Evolutionary conservation across 2,888 invertebrate species (phyloP).

Genomic region (Yponomeuta cagnagella): DNA sequence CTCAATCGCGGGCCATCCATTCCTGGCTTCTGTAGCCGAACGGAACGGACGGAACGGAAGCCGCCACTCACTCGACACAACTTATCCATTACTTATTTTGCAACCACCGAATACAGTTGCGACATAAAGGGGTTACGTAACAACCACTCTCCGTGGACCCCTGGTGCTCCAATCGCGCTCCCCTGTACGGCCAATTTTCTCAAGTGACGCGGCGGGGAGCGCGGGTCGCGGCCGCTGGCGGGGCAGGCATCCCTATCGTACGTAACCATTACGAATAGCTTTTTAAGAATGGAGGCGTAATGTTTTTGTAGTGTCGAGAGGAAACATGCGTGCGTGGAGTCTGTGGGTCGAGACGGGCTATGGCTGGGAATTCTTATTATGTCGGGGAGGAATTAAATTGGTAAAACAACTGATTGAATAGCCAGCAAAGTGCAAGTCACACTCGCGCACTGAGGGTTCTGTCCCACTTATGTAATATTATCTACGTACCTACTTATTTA

Average conservation of each 20-base stretch:
- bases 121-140: slow-evolving; percentile 50
- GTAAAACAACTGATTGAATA: background rate
- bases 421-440: no score
- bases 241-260: slow-evolving; percentile 24
- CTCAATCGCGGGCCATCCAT: slow-evolving; percentile 1
- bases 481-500: no score
- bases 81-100: slow-evolving; percentile 54
- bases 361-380: slow-evolving; percentile 4
- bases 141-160: slow-evolving; percentile 18
- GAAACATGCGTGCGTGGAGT: slow-evolving; percentile 24
- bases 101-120: slow-evolving; percentile 40
- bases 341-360: slow-evolving; percentile 8
- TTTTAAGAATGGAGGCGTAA: slow-evolving; percentile 30
- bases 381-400: background rate
- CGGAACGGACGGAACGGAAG: slow-evolving; percentile 35
- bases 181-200: slow-evolving; percentile 4
- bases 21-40: slow-evolving; percentile 2
- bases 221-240: slow-evolving; percentile 24
- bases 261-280: slow-evolving; percentile 27
- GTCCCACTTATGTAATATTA: no score
- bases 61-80: slow-evolving; percentile 56
- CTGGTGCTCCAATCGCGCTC: background rate
- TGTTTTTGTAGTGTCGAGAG: slow-evolving; percentile 30
- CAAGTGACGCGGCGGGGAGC: background rate
- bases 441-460: no score